phyloP scores from a whole-genome alignment of 2,888 invertebrate species.

The Physocephala rufipes region DNA sequence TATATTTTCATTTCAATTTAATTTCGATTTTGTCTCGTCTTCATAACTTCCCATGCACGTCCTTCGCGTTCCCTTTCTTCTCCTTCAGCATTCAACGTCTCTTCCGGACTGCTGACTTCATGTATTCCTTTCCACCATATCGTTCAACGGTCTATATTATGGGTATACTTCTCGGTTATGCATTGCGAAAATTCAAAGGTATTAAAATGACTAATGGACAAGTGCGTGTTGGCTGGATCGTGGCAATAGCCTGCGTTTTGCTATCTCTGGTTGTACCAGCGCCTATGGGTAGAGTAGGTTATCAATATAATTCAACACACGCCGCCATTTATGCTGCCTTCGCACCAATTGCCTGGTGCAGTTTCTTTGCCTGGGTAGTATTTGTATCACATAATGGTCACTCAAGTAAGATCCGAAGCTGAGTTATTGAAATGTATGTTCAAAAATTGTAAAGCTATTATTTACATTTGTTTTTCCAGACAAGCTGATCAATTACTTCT shows the following conservation, averaged over 20 bases:
- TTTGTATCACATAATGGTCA: constrained; percentile 73
- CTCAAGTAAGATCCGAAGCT: constrained; percentile 63
- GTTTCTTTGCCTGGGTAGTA: constrained; percentile 74
- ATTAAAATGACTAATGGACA: constrained; percentile 64
- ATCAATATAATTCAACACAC: constrained; percentile 71
- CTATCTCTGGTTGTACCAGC: constrained; percentile 71
- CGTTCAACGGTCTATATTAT: constrained; percentile 75
- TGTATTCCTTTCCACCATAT: constrained; percentile 75
- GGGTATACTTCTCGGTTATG: constrained; percentile 73
- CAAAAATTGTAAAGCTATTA: too few species aligned
- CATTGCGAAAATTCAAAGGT: constrained; percentile 67
- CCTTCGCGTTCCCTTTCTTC: neutral
- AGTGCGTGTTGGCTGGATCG: constrained; percentile 69
- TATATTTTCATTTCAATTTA: too few species aligned
- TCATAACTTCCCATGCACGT: neutral
- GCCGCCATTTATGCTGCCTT: constrained; percentile 77
- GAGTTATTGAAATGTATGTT: too few species aligned
- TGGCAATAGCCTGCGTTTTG: constrained; percentile 68
- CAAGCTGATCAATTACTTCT: constrained; percentile 68
- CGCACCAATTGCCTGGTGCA: constrained; percentile 76
- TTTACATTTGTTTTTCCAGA: constrained; percentile 63
- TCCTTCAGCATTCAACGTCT: constrained; percentile 70
- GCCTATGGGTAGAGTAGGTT: constrained; percentile 72
- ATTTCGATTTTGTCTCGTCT: too few species aligned
- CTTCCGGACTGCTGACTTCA: constrained; percentile 75